Percentiles rank a stretch among this genome's conserved stretches.
Evolutionary conservation across 2,888 invertebrate species (phyloP).

Genomic region (Aphodius granarius): DNA sequence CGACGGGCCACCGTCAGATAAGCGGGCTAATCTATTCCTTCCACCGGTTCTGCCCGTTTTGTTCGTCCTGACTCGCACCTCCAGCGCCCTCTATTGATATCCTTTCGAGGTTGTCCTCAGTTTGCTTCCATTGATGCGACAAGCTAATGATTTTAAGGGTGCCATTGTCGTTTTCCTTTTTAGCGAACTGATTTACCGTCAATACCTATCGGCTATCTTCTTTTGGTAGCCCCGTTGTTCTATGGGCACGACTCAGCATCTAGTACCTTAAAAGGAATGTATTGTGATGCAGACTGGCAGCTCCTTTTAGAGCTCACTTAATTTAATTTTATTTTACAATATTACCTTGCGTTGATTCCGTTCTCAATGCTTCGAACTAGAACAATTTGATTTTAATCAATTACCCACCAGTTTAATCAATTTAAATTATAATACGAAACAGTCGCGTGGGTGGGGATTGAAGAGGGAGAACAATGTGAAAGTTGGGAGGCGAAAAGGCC

Average conservation of each 20-base stretch:
- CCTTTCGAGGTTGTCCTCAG: background rate
- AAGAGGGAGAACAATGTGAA: background rate
- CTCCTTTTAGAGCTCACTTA: too few species aligned
- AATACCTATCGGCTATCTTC: too few species aligned
- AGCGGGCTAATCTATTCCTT: conserved; percentile 37
- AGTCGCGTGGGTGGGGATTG: background rate
- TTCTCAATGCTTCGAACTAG: too few species aligned
- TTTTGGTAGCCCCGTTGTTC: too few species aligned
- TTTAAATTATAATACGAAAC: background rate
- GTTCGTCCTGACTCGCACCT: conserved; percentile 34
- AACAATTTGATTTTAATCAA: background rate
- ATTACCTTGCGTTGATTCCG: too few species aligned
- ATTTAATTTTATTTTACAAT: too few species aligned
- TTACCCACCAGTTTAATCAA: background rate
- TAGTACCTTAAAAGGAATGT: too few species aligned
- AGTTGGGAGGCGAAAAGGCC: background rate
- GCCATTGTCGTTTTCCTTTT: background rate
- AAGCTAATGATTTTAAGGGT: background rate
- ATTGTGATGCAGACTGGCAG: too few species aligned
- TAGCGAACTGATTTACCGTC: background rate
- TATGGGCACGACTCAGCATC: too few species aligned
- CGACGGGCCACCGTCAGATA: conserved; percentile 42
- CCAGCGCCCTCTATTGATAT: conserved; percentile 16
- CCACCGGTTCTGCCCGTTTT: conserved; percentile 31
- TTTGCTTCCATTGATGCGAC: background rate